phyloP scores from a whole-genome alignment of 1,140 invertebrate species.

The Drosophila seguyi region DNA sequence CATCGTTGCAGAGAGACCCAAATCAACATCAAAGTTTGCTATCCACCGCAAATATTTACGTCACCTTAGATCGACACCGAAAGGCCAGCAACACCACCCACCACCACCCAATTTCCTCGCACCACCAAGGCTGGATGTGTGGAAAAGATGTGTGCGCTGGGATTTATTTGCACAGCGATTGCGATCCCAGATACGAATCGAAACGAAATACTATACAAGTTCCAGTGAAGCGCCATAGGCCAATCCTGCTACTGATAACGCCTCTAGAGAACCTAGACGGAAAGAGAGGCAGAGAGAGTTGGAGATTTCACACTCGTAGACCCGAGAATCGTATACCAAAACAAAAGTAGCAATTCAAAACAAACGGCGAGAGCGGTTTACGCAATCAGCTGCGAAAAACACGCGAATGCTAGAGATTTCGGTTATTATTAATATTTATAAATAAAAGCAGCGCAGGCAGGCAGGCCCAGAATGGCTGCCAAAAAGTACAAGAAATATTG shows the following conservation, averaged over 20 bases:
- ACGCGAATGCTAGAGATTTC: conserved; percentile 33
- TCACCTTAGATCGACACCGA: conserved; percentile 47
- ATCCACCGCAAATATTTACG: conserved; percentile 27
- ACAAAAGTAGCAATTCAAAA: conserved; percentile 78
- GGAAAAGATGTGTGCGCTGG: conserved; percentile 21
- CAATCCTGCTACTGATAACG: conserved; percentile 58
- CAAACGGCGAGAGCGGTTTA: conserved; percentile 57
- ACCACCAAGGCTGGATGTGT: conserved; percentile 15
- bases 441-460: conserved; percentile 40
- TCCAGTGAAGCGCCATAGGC: conserved; percentile 48
- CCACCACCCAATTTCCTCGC: conserved; percentile 1
- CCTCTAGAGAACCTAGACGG: conserved; percentile 1
- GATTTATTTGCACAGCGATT: conserved; percentile 30
- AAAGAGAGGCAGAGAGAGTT: conserved; percentile 10
- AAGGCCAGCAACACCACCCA: neutral
- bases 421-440: conserved; percentile 43
- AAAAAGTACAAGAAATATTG: conserved; percentile 14
- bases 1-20: conserved; percentile 43
- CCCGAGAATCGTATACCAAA: conserved; percentile 69
- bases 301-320: conserved; percentile 7
- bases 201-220: conserved; percentile 22
- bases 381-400: conserved; percentile 61
- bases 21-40: conserved; percentile 25
- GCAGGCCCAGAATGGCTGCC: conserved; percentile 30
- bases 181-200: conserved; percentile 21